Evolutionary conservation across 2,888 invertebrate species (phyloP), one percentile per base, ranked within the genome.

Genomic region (Cephus nigrinus): DNA sequence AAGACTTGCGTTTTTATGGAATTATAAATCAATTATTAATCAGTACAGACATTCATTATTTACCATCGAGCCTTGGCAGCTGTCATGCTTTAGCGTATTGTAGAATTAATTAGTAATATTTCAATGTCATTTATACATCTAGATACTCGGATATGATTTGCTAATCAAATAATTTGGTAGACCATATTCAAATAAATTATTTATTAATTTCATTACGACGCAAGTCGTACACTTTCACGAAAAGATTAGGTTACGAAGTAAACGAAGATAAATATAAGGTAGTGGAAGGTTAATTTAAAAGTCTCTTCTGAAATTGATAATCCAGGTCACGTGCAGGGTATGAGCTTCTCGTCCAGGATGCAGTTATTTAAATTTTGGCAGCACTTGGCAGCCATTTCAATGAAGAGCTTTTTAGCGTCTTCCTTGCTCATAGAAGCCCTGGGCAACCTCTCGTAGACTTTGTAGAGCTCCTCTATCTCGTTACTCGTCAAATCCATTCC

Each of bases 381-480:
- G 76, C 86, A 87, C 30, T 77, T 82, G 4, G 80, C 79, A 12
- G 80, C 82, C 30, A 79, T 78, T 11, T 78, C 75, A 15, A 76
- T 72, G 31, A 84, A 77, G 23, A 76, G n/a, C 34, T 76, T 80
- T 68, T 75, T 75, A 23, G 74, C 55, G 9, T 83, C 79, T 0
- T 79, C 78, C 73, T 80, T 79, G n/a, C 31, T 76, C 36, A 35
- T 72, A 33, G 85, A 74, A 30, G 78, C 77, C 74, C 87, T 82
- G 1, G 84, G 78, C 5, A 79, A 30, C 30, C 86, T 82, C 11
- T 82, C 76, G 68, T 77, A 77, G n/a, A 86, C 72, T 11, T 82
- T 75, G 74, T 81, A 85, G 9, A 87, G 30, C 11, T 85, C 84
- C 1, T 85, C 78, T 35, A 86, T 11, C 74, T 88, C 86, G 3